Evolutionary conservation across 2,888 invertebrate species (phyloP).

Genomic region (Baccha elongata): DNA sequence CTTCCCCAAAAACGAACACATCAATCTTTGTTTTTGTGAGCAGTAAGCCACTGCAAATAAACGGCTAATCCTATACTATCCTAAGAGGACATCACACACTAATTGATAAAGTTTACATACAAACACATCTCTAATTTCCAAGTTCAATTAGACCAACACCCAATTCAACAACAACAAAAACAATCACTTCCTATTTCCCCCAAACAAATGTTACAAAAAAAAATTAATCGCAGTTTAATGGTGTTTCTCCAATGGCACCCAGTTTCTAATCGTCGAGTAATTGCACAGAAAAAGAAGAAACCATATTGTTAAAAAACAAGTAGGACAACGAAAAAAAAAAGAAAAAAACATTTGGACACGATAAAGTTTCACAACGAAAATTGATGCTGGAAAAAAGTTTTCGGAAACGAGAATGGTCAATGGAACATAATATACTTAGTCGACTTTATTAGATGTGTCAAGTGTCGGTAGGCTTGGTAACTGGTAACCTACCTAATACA

Average conservation of each 20-base stretch:
- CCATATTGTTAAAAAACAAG: background rate
- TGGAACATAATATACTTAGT: conserved; percentile 36
- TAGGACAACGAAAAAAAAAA: background rate
- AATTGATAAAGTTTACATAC: background rate
- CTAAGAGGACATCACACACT: background rate
- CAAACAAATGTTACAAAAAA: background rate
- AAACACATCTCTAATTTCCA: background rate
- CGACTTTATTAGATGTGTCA: conserved; percentile 21
- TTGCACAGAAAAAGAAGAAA: conserved; percentile 16
- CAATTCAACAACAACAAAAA: no score
- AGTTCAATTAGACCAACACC: background rate
- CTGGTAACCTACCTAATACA: background rate
- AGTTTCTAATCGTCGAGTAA: conserved; percentile 37
- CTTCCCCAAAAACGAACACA: background rate
- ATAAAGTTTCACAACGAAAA: conserved; percentile 14
- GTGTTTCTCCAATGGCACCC: conserved; percentile 20
- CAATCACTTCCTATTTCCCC: background rate
- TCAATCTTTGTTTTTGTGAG: background rate
- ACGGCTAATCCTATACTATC: background rate
- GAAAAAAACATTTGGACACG: conserved; percentile 5
- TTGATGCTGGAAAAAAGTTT: conserved; percentile 4
- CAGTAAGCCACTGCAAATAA: background rate
- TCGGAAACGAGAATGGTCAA: conserved; percentile 2
- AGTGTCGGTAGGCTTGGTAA: conserved; percentile 31
- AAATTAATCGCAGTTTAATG: conserved; percentile 34